Percentiles rank a stretch among this genome's conserved stretches.
These are phyloP conservation scores for Gandaritis pyraliata DNA, from an alignment of 2,888 invertebrate genomes.

Conservation along the genomic window DNA sequence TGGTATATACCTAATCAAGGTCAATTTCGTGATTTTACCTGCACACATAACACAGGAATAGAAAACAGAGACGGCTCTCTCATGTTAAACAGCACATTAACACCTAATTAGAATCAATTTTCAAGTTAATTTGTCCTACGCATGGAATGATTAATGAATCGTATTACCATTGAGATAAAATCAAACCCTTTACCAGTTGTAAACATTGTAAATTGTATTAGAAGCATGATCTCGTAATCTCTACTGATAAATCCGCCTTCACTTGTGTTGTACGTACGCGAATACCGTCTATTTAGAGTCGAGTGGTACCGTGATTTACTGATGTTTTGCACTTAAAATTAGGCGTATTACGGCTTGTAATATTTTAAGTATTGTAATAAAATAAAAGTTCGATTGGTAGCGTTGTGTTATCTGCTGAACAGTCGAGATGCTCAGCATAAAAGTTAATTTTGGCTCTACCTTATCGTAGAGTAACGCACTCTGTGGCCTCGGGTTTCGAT, in stretches of 20 bases:
- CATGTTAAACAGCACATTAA: constrained; percentile 59
- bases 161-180: constrained; percentile 44
- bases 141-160: constrained; percentile 47
- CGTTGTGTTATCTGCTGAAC: constrained; percentile 64
- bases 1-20: constrained; percentile 22
- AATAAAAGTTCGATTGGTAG: constrained; percentile 59
- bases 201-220: constrained; percentile 33
- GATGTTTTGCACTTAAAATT: constrained; percentile 49
- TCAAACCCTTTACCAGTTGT: constrained; percentile 47
- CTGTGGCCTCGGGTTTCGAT: constrained; percentile 67
- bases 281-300: constrained; percentile 37
- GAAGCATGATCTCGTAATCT: constrained; percentile 48
- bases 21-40: constrained; percentile 35
- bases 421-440: constrained; percentile 62
- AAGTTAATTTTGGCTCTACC: constrained; percentile 79
- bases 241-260: constrained; percentile 37
- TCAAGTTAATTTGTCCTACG: constrained; percentile 55
- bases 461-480: constrained; percentile 71
- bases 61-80: constrained; percentile 42
- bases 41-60: constrained; percentile 32
- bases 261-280: constrained; percentile 20
- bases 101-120: constrained; percentile 58
- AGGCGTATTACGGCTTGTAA: constrained; percentile 42
- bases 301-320: constrained; percentile 45
- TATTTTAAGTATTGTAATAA: constrained; percentile 55